Base-by-base conservation (phyloP, 2,888 invertebrate genomes). In the Pristionchus entomophagus region DNA sequence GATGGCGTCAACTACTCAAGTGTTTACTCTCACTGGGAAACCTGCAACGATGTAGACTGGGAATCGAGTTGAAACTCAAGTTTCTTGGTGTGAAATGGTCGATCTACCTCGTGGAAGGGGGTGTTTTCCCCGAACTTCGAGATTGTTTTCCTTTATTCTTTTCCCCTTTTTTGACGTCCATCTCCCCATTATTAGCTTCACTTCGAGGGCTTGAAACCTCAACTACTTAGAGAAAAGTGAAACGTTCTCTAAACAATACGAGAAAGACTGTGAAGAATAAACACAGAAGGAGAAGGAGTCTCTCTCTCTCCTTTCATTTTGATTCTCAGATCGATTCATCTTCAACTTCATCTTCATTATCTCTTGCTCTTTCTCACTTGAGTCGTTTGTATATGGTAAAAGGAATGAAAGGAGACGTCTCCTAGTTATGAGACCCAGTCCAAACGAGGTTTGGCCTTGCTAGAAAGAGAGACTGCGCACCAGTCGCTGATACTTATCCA, bases 221-320 rank as follows among this genome's bases (percentile, higher is more conserved):
- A 22, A 22, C 73, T 26, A 73, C 73, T 73, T 73, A 73, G 73
- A 73, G 41, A n/a, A n/a, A 26, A 29, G 5, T 12, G 73, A 73
- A 45, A 73, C 73, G 73, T 73, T 73, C 73, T 73, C 41, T 73
- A 73, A 73, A 73, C 73, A 26, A 38, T 73, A 41, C 73, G 73
- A 41, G 41, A 26, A 73, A 73, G 41, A 45, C n/a, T n/a, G 26
- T 65, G 19, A 32, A 41, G 41, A 73, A 73, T 73, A 73, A 73
- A 73, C 65, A 69, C 73, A 41, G 73, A n/a, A 41, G 8, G 17
- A 22, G 56, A 56, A 45, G n/a, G 45, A 45, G 45, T 45, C 45
- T 45, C 14, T 45, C 45, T 45, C 45, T 45, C 6, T 45, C 14
- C 14, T 45, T 45, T 10, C 14, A 45, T 10, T 45, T 45, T 45